Evolutionary conservation across 2,113 vertebrate species (phyloP).

Genomic region (Apaloderma vittatum): DNA sequence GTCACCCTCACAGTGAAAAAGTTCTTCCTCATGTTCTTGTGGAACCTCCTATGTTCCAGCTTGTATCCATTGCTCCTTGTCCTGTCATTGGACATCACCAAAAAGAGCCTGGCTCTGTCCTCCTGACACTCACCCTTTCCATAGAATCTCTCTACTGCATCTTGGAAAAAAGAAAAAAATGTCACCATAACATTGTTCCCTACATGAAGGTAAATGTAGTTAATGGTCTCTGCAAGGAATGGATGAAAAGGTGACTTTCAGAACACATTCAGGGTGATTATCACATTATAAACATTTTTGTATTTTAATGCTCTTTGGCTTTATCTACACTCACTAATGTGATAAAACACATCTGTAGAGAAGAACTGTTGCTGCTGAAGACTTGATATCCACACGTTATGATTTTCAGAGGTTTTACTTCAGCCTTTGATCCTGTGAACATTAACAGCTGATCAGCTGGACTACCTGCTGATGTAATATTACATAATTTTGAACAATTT

Average conservation of each 20-base stretch:
- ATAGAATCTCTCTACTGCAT: neutral
- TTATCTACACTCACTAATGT: neutral
- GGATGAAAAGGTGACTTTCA: neutral
- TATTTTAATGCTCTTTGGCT: neutral
- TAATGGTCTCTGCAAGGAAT: neutral
- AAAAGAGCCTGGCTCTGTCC: too few species aligned
- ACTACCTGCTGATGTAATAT: neutral
- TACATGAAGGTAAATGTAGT: neutral
- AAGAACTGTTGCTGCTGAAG: neutral
- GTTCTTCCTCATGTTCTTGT: too few species aligned
- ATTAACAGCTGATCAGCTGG: too few species aligned
- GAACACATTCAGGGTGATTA: neutral
- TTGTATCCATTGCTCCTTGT: too few species aligned
- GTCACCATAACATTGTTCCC: neutral
- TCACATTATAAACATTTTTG: neutral
- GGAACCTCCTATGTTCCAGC: too few species aligned
- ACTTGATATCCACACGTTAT: neutral
- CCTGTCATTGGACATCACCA: too few species aligned
- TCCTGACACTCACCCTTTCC: too few species aligned
- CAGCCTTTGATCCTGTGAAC: neutral
- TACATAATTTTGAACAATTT: neutral
- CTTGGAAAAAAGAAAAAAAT: neutral
- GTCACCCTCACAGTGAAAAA: too few species aligned
- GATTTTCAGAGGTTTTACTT: neutral
- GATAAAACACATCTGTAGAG: neutral